Base-by-base conservation (phyloP, 2,888 invertebrate genomes). In the Blera fallax region DNA sequence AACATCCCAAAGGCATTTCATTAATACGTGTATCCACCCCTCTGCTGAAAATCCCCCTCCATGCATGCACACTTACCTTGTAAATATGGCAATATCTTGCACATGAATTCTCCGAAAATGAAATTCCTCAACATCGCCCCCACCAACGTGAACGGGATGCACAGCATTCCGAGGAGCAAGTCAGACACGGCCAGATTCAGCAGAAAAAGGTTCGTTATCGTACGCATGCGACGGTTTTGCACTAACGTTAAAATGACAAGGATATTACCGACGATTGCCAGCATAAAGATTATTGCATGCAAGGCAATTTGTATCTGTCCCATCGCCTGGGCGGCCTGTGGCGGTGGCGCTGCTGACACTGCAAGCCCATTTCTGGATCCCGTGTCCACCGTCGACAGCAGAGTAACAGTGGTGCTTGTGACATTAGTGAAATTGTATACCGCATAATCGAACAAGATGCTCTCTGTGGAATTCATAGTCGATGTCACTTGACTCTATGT, bases 221-320 rank as follows among this genome's bases (percentile, higher is more conserved):
- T 96, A 88, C 96, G 93, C 96, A 96, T 96, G 84, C 96, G 93
- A 87, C 95, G 94, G 90, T 96, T 96, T 88, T 95, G 94, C 0
- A 95, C 94, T 21, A 96, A 92, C 0, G 96, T 96, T 29, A 96
- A 94, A 82, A 97, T 95, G 45, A 97, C 97, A 88, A 97, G 93
- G 29, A 95, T 94, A 91, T 97, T 97, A 0, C 97, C 97, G 0
- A 95, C 93, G 82, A 97, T 94, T 0, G 97, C 95, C 58, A 97
- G 93, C 48, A 96, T 90, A 90, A 97, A 96, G 88, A 97, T 97
- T 27, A 95, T 92, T 74, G 95, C 94, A 90, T 97, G 97, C 0
- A 96, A 94, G 0, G 96, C 88, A 29, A 88, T 88, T 79, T 88
- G 88, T 78, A 88, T 80, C 11, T 80, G 83, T 5, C 87, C 87